Evolutionary conservation across 2,797 vertebrate genomes (phyloP).

Genomic region (Hapalemur alaotrensis): DNA sequence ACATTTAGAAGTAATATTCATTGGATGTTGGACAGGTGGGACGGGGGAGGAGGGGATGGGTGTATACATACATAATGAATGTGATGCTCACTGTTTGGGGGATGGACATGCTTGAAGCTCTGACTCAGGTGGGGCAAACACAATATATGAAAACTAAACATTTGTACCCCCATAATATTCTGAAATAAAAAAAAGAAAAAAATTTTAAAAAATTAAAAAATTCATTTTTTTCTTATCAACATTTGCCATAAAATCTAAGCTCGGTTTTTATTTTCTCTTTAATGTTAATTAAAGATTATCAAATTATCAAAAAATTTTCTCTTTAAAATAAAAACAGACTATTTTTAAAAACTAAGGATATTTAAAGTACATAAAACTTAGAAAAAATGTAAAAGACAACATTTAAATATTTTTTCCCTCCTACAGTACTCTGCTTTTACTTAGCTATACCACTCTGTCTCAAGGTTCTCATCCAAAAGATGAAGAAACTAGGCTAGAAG

Average conservation of each 20-base stretch:
- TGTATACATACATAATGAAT: too few relatives aligned
- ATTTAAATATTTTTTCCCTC: not conserved
- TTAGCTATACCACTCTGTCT: not conserved
- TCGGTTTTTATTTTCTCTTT: not conserved
- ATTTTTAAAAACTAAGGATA: not conserved
- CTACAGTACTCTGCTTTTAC: not conserved
- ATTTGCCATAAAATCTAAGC: not conserved
- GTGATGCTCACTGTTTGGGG: too few relatives aligned
- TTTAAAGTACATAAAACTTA: not conserved
- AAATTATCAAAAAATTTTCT: not conserved
- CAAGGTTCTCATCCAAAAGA: conserved; percentile 8
- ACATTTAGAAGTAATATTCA: too few relatives aligned
- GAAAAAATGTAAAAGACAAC: not conserved
- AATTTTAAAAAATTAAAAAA: not conserved
- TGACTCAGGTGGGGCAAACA: too few relatives aligned
- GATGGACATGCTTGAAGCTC: too few relatives aligned
- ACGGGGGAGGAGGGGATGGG: too few relatives aligned
- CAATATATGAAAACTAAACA: too few relatives aligned
- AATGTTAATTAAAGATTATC: not conserved
- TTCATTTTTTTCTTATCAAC: not conserved
- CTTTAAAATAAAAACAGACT: not conserved
- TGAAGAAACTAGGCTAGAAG: not conserved
- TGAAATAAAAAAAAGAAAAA: too few relatives aligned
- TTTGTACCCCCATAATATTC: too few relatives aligned
- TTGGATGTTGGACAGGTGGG: too few relatives aligned